Percentiles rank a stretch among this genome's conserved stretches.
These are phyloP conservation scores for Strigamia crassipes DNA, from an alignment of 2,888 invertebrate species.

Conservation along the genomic window DNA sequence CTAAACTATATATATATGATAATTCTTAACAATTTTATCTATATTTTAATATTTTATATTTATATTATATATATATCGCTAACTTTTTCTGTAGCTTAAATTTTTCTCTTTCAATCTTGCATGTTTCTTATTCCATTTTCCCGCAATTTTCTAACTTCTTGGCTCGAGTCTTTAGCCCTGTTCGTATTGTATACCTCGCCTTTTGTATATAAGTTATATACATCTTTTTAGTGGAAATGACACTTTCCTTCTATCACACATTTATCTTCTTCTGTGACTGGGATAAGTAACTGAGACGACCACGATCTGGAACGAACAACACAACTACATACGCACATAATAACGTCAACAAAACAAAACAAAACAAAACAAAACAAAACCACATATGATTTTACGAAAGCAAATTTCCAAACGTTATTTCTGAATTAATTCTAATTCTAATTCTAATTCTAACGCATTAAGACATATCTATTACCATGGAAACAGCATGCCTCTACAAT, in stretches of 20 bases:
- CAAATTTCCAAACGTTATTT: neutral
- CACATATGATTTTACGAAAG: neutral
- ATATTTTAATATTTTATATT: slow-evolving; percentile 33
- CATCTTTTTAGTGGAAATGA: slow-evolving; percentile 34
- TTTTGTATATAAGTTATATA: slow-evolving; percentile 26
- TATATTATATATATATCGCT: slow-evolving; percentile 33
- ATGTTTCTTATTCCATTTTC: slow-evolving; percentile 42
- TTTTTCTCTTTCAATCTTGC: slow-evolving; percentile 40
- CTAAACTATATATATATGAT: slow-evolving; percentile 38
- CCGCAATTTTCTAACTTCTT: slow-evolving; percentile 37
- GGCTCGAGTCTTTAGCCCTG: slow-evolving; percentile 42
- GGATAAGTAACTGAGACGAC: slow-evolving; percentile 14
- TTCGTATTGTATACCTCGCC: slow-evolving; percentile 36
- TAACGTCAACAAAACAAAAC: neutral
- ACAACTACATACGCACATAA: neutral
- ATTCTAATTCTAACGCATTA: neutral
- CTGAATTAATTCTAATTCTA: no score
- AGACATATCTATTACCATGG: neutral
- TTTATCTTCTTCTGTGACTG: slow-evolving; percentile 36
- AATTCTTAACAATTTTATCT: slow-evolving; percentile 37
- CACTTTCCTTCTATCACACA: slow-evolving; percentile 38
- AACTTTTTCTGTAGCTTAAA: slow-evolving; percentile 41
- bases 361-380: neutral
- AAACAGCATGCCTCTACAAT: slow-evolving; percentile 32
- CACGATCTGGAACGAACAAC: slow-evolving; percentile 36